These are phyloP conservation scores for Callocephalon fimbriatum DNA, from an alignment of 2,113 vertebrate genomes.

Conservation along the genomic window DNA sequence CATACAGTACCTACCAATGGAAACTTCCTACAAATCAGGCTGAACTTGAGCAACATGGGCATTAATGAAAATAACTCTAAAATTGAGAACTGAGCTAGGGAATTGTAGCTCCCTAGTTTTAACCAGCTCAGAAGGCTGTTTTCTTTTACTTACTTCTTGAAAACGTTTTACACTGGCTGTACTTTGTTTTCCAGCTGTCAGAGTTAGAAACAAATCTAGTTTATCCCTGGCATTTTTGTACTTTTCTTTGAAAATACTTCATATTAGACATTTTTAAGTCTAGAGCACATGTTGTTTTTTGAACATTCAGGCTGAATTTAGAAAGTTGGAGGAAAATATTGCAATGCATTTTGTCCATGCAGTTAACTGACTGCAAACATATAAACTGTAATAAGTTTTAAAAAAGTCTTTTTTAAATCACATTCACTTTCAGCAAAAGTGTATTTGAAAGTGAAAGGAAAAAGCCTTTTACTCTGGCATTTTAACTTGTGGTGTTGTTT, in stretches of 20 bases:
- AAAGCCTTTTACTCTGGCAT: not conserved
- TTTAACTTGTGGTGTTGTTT: conserved; percentile 19
- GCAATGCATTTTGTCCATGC: not conserved
- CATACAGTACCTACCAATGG: not conserved
- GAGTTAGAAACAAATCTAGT: conserved; percentile 45
- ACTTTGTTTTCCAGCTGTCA: conserved; percentile 56
- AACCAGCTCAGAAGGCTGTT: conserved; percentile 4
- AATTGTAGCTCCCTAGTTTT: conserved; percentile 1
- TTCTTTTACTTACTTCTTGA: conserved; percentile 50
- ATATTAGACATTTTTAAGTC: conserved; percentile 62
- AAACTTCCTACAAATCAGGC: conserved; percentile 30
- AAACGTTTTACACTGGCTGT: not conserved
- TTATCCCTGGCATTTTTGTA: conserved; percentile 13
- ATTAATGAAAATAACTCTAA: conserved; percentile 43
- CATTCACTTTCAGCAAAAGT: conserved; percentile 24
- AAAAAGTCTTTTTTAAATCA: conserved; percentile 18
- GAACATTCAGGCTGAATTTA: conserved; percentile 58
- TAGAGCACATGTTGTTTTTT: conserved; percentile 33
- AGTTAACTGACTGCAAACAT: conserved; percentile 19
- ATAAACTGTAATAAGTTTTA: not conserved
- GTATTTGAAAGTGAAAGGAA: conserved; percentile 15
- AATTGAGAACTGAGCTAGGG: not conserved
- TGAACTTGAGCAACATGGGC: conserved; percentile 20
- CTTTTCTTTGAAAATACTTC: conserved; percentile 65
- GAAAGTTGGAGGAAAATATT: conserved; percentile 56